phyloP scores from a whole-genome alignment of 1,140 invertebrate species.

The Megalonaias nervosa region DNA sequence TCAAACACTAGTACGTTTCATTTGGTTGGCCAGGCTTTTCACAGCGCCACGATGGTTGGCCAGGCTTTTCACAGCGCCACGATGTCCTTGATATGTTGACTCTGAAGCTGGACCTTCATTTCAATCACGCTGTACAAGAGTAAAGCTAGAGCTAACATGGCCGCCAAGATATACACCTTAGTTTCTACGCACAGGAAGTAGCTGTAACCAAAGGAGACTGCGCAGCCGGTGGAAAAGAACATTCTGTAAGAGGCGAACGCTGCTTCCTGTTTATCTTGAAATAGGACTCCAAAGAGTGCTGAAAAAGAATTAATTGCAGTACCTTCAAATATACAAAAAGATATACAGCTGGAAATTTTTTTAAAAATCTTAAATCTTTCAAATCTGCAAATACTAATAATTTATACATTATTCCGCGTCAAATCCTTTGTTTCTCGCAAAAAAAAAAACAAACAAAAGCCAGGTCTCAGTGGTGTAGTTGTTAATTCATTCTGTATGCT shows the following conservation, averaged over 20 bases:
- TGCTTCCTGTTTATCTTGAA: conserved; percentile 66
- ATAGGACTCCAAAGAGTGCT: conserved; percentile 68
- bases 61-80: conserved; percentile 52
- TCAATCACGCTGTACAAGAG: conserved; percentile 65
- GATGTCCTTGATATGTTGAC: conserved; percentile 65
- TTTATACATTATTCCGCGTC: too few relatives aligned
- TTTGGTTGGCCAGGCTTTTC: too few relatives aligned
- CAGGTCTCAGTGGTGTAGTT: too few relatives aligned
- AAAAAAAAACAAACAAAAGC: too few relatives aligned
- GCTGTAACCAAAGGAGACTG: conserved; percentile 68
- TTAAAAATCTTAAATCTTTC: too few relatives aligned
- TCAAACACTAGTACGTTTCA: too few relatives aligned
- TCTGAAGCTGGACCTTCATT: conserved; percentile 66
- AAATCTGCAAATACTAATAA: too few relatives aligned
- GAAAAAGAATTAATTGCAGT: conserved; percentile 39
- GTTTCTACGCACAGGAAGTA: conserved; percentile 68
- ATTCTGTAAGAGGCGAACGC: conserved; percentile 68
- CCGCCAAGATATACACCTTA: conserved; percentile 65
- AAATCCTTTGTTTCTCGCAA: too few relatives aligned
- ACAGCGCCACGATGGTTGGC: conserved; percentile 60
- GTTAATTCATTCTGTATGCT: too few relatives aligned
- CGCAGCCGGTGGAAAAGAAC: conserved; percentile 68
- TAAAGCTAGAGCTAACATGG: conserved; percentile 53
- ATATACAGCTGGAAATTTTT: too few relatives aligned
- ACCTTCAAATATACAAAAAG: not conserved